Conservation (phyloP, 2,888 invertebrate genomes). For the Smittia aterrima region DNA sequence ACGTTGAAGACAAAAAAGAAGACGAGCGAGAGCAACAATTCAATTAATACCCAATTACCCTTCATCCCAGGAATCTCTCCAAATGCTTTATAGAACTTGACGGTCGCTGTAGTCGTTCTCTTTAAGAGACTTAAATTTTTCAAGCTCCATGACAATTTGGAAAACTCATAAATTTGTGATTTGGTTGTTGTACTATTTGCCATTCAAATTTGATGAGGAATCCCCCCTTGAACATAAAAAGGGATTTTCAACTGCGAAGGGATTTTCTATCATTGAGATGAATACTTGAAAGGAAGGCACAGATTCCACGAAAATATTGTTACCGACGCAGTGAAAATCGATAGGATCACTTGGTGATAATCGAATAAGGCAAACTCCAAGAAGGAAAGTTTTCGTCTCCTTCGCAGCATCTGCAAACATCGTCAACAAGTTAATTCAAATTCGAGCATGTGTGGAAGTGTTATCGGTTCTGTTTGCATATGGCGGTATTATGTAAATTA, state of each 20-base stretch:
- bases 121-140: too few relatives aligned
- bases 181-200: too few relatives aligned
- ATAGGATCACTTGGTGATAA: neutral
- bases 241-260: too few relatives aligned
- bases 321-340: neutral
- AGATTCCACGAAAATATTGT: too few relatives aligned
- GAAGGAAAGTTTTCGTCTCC: neutral
- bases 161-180: too few relatives aligned
- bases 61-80: neutral
- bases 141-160: too few relatives aligned
- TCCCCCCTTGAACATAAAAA: too few relatives aligned
- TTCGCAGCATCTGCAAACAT: slow-evolving; percentile 3
- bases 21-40: neutral
- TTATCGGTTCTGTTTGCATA: slow-evolving; percentile 18
- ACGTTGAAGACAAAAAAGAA: neutral
- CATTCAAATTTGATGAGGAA: too few relatives aligned
- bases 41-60: neutral
- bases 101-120: too few relatives aligned
- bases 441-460: slow-evolving; percentile 22
- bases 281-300: too few relatives aligned
- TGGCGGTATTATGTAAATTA: slow-evolving; percentile 31
- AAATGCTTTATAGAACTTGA: neutral
- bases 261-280: too few relatives aligned
- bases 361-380: neutral
- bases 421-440: slow-evolving; percentile 39